Base-by-base conservation (phyloP, 2,888 invertebrate species). In the Tachina lurida region DNA sequence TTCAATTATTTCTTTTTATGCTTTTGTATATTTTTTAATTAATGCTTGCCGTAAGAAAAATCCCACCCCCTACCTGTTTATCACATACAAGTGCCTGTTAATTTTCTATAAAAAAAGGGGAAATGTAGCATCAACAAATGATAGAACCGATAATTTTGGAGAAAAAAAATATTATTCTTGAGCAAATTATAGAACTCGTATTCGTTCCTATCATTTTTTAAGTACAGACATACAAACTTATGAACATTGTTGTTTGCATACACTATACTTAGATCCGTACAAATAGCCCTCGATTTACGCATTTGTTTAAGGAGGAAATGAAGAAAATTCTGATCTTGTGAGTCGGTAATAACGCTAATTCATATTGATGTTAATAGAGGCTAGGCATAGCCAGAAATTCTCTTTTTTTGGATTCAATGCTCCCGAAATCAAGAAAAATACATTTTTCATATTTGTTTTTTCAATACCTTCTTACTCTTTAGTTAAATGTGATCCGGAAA, bases 11-110 rank as follows among this genome's bases (percentile, higher is more conserved):
- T 60, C 67, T 67, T 75, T 31, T 62, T 45, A 49, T 52, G 67
- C 54, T 63, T 54, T 63, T 67, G 49, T 77, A 60, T 70, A 76
- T 79, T 84, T 31, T 84, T 85, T 68, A 84, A 84, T 78, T 71
- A 67, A 47, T 67, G 63, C 56, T 71, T 77, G 19, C 65, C 47
- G 19, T 60, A 71, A 52, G 22, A 60, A 68, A 60, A n/a, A 22
- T 49, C 49, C 9, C 19, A 60, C n/a, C n/a, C 58, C 41, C 12
- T 17, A 49, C 43, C 19, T 77, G n/a, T 41, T 49, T 68, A 58
- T 17, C 49, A 39, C 43, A 49, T 39, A 17, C 12, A 49, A 47
- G 58, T 58, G 3, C 19, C 31, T 41, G n/a, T 19, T 52, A 39
- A 52, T 52, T 43, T 19, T 67, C 5, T 22, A 17, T 45, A 52